phyloP scores from a whole-genome alignment of 2,113 vertebrate species.

The Triplophysa siluroides region DNA sequence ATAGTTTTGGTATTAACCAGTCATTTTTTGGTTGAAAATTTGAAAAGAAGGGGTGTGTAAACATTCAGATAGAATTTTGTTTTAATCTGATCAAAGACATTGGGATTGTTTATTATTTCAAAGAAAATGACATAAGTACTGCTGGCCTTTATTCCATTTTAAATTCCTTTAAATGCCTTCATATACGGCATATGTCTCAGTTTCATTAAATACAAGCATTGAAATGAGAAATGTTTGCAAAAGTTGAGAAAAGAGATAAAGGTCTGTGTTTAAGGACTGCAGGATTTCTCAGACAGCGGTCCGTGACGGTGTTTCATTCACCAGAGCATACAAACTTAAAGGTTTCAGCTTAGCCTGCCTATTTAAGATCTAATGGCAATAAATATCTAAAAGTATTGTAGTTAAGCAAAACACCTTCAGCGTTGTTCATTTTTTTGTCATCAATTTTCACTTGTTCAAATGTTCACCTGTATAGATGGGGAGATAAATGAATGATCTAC shows the following conservation, averaged over 20 bases:
- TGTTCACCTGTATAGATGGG: constrained; percentile 57
- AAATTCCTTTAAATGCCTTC: constrained; percentile 56
- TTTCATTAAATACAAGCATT: constrained; percentile 18
- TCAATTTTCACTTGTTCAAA: constrained; percentile 18
- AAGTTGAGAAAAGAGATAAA: constrained; percentile 33
- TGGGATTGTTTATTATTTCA: constrained; percentile 26
- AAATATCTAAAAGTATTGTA: constrained; percentile 51
- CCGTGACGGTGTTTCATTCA: not conserved
- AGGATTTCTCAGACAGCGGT: not conserved
- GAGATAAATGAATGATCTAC: constrained; percentile 55
- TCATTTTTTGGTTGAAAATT: constrained; percentile 39
- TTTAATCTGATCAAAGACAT: constrained; percentile 37
- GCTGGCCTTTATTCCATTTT: constrained; percentile 58
- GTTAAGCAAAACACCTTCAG: constrained; percentile 53
- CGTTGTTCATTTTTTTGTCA: constrained; percentile 50
- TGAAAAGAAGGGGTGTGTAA: constrained; percentile 42
- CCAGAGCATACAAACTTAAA: not conserved
- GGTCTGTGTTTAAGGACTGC: constrained; percentile 41
- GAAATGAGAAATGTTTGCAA: constrained; percentile 34
- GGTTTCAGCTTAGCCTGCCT: constrained; percentile 21
- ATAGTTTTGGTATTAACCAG: constrained; percentile 44
- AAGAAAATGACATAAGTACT: constrained; percentile 45
- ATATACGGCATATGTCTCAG: constrained; percentile 30
- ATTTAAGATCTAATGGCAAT: constrained; percentile 63
- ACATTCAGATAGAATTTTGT: constrained; percentile 15